Evolutionary conservation across 2,797 vertebrate species (phyloP).

Genomic region (Kryptopterus vitreolus): DNA sequence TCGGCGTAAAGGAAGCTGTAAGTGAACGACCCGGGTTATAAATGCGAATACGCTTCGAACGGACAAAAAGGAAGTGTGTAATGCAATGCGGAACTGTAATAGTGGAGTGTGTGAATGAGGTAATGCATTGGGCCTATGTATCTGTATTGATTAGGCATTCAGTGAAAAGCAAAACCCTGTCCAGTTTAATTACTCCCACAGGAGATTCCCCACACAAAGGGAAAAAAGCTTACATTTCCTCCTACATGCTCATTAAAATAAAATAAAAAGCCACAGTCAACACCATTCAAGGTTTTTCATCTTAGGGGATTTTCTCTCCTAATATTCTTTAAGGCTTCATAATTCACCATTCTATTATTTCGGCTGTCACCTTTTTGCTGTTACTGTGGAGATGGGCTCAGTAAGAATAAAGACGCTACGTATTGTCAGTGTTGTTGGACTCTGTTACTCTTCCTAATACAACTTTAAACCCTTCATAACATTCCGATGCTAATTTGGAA

Average conservation of each 20-base stretch:
- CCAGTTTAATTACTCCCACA: conserved; percentile 49
- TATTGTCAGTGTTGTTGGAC: background rate
- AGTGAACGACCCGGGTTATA: background rate
- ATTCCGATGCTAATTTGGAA: background rate
- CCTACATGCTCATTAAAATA: conserved; percentile 13
- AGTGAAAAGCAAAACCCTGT: conserved; percentile 27
- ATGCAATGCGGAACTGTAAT: background rate
- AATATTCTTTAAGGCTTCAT: background rate
- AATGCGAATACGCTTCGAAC: background rate
- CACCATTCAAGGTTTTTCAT: conserved; percentile 1
- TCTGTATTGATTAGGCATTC: conserved; percentile 55
- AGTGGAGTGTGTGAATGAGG: background rate
- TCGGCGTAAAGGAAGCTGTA: background rate
- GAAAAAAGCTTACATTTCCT: conserved; percentile 7
- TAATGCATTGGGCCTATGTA: conserved; percentile 43
- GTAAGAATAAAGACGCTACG: background rate
- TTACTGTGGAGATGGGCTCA: background rate
- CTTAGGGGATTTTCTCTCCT: conserved; percentile 10
- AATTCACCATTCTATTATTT: background rate
- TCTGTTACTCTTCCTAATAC: background rate
- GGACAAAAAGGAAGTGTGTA: background rate
- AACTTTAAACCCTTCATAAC: background rate
- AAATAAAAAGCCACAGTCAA: background rate
- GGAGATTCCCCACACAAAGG: conserved; percentile 33
- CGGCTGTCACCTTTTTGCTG: background rate